Percentiles rank a stretch among this genome's conserved stretches.
Evolutionary conservation across 1,140 invertebrate species (phyloP).

Genomic region (Apis laboriosa): DNA sequence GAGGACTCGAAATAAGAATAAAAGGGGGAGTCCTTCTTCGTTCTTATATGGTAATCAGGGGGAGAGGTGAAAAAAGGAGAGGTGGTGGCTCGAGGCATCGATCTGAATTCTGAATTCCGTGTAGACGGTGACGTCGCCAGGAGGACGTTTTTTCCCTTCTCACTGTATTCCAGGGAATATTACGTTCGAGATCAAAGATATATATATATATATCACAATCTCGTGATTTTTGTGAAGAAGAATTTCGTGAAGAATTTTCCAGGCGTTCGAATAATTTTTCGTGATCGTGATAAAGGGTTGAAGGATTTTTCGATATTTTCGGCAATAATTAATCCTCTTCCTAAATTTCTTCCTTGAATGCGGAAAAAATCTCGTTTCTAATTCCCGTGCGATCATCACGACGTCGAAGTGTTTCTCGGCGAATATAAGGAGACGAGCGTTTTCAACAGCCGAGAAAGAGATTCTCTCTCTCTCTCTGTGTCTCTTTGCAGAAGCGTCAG

Average conservation of each 20-base stretch:
- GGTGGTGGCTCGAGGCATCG: constrained; percentile 70
- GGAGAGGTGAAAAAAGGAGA: constrained; percentile 48
- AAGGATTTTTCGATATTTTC: too few species aligned
- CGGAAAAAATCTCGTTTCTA: too few species aligned
- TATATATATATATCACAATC: too few species aligned
- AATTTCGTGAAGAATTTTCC: too few species aligned
- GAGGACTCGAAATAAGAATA: constrained; percentile 57
- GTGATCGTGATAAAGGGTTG: too few species aligned
- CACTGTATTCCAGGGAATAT: not conserved
- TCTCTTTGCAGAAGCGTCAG: constrained; percentile 6
- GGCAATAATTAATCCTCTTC: too few species aligned
- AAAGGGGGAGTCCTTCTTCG: constrained; percentile 19
- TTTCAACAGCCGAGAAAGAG: not conserved
- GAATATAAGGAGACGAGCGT: not conserved
- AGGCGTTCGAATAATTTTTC: too few species aligned
- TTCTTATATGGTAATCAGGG: constrained; percentile 1
- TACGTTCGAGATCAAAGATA: too few species aligned
- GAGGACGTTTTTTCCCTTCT: constrained; percentile 59
- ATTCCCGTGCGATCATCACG: not conserved
- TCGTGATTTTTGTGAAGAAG: too few species aligned
- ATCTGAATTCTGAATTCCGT: constrained; percentile 79
- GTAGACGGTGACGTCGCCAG: constrained; percentile 68
- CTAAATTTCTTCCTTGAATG: too few species aligned
- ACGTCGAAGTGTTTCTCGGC: not conserved
- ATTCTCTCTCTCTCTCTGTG: too few species aligned